These are phyloP conservation scores for Microcebus lehilahytsara DNA, from an alignment of 2,113 vertebrate species.

Conservation along the genomic window DNA sequence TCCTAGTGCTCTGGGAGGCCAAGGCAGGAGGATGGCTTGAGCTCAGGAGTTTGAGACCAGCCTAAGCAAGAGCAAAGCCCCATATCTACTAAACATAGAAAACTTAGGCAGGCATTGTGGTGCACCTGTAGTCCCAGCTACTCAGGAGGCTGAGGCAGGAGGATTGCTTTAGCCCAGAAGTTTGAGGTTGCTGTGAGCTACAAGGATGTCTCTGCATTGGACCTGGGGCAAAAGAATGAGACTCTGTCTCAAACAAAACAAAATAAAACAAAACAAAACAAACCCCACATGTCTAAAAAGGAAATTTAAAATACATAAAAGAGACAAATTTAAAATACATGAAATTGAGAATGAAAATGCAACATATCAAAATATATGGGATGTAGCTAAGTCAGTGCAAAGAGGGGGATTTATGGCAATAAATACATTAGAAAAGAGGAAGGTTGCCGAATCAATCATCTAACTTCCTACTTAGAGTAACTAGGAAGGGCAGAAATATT, in stretches of 20 bases:
- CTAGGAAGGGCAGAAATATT: neutral
- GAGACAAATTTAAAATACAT: neutral
- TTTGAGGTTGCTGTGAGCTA: too few species aligned
- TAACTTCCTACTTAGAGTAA: neutral
- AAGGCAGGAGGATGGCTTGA: too few species aligned
- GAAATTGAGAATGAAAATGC: neutral
- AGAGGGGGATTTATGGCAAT: neutral
- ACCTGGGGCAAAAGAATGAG: too few species aligned
- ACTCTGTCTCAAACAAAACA: neutral
- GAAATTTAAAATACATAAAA: neutral
- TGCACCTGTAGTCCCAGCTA: too few species aligned
- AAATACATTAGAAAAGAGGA: neutral
- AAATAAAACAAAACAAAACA: neutral
- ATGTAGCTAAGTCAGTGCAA: neutral
- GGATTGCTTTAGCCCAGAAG: too few species aligned
- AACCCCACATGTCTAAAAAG: neutral
- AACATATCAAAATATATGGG: neutral
- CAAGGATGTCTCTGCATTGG: too few species aligned
- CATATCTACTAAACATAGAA: too few species aligned
- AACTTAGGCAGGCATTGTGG: too few species aligned
- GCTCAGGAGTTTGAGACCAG: too few species aligned
- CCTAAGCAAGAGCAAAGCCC: too few species aligned
- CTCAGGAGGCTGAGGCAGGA: too few species aligned
- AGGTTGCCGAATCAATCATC: neutral
- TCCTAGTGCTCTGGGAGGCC: too few species aligned